Evolutionary conservation across 2,113 vertebrate genomes (phyloP).

Genomic region (Poicephalus meyeri): DNA sequence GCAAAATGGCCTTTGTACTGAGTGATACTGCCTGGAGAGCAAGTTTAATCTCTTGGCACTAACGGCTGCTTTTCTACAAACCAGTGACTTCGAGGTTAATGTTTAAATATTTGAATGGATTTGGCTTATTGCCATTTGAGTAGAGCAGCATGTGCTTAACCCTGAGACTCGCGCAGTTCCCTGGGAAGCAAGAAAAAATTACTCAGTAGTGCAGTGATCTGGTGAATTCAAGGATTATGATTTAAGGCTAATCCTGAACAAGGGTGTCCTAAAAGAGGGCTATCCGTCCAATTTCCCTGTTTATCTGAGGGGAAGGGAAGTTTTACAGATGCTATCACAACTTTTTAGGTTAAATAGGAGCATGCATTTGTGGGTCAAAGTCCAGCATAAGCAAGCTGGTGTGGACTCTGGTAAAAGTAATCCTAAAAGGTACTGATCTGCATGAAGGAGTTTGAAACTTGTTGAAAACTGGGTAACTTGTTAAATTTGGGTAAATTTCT

Average conservation of each 20-base stretch:
- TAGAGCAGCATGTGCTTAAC: constrained; percentile 42
- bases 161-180: constrained; percentile 45
- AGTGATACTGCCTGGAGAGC: background rate
- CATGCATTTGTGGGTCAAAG: background rate
- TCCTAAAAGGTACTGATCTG: background rate
- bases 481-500: rapidly evolving
- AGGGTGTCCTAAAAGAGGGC: background rate
- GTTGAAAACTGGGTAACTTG: background rate
- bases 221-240: background rate
- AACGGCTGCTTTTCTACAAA: background rate
- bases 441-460: background rate
- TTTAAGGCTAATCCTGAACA: background rate
- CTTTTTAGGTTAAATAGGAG: background rate
- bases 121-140: constrained; percentile 37
- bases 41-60: background rate
- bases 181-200: background rate
- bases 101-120: constrained; percentile 56
- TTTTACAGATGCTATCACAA: background rate
- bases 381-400: background rate
- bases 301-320: background rate
- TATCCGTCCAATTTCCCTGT: background rate
- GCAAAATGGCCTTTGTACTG: constrained; percentile 30
- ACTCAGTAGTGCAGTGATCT: background rate
- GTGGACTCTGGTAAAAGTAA: background rate
- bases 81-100: constrained; percentile 52